Evolutionary conservation across 64 coral and sea anemone genomes (phyloP).

Genomic region (Pocillopora damicornis): DNA sequence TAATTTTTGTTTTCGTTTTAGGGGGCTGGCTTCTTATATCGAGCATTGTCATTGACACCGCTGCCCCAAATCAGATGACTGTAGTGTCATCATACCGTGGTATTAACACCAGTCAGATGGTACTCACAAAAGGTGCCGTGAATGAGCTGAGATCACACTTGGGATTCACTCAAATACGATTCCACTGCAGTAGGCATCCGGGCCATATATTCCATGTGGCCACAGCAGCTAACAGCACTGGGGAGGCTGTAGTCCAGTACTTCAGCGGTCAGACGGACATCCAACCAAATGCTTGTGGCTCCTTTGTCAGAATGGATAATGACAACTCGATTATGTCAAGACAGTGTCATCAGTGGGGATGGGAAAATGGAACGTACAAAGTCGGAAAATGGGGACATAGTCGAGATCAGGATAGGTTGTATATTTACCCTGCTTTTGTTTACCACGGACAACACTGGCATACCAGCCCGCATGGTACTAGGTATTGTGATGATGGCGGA

Average conservation of each 20-base stretch:
- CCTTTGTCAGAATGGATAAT: neutral
- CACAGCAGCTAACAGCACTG: slow-evolving; percentile 1
- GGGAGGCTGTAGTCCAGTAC: slow-evolving; percentile 3
- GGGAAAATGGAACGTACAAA: neutral
- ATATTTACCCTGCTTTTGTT: no score
- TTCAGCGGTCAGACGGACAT: neutral
- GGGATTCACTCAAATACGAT: no score
- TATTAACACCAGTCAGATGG: no score
- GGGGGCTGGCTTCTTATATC: no score
- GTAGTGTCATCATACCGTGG: no score
- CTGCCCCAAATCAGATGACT: no score
- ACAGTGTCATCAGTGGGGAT: neutral
- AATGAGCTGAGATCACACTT: no score
- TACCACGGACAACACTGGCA: neutral
- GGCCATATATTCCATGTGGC: slow-evolving; percentile 6
- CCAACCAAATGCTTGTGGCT: neutral
- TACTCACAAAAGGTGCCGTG: no score
- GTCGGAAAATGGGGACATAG: neutral
- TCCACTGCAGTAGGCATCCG: neutral
- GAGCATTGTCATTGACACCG: no score
- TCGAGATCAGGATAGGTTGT: neutral
- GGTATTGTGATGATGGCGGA: neutral
- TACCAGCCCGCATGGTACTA: neutral
- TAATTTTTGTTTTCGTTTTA: no score
- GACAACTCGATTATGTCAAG: neutral